A percentile compares a stretch with the other conserved stretches of the same genome.
These are phyloP conservation scores for Brachionus paranguensis DNA, from an alignment of 1,140 invertebrate species.

Conservation along the genomic window DNA sequence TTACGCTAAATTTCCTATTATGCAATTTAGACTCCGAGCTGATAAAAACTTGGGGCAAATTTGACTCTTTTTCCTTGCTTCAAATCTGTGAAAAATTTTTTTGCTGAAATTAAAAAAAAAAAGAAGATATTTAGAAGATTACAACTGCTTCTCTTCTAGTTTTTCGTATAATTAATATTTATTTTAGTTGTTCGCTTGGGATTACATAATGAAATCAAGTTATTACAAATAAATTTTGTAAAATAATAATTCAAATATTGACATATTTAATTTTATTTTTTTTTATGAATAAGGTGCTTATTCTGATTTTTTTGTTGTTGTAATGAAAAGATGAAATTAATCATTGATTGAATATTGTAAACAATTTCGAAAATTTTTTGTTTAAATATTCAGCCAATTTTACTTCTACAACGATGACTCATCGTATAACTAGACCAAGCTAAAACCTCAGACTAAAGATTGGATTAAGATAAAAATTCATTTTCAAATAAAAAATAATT, in stretches of 20 bases:
- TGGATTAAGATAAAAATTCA: not conserved
- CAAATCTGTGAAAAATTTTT: not conserved
- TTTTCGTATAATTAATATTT: not conserved
- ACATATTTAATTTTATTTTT: not conserved
- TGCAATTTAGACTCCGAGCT: not conserved
- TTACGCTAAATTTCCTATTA: not conserved
- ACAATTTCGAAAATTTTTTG: not conserved
- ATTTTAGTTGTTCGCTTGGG: not conserved
- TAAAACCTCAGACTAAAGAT: too few species aligned
- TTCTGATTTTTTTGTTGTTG: not conserved
- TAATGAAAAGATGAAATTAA: not conserved
- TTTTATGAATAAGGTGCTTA: not conserved
- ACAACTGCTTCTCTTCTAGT: not conserved
- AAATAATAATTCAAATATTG: not conserved
- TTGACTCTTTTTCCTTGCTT: not conserved
- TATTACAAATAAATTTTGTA: slow-evolving; percentile 3
- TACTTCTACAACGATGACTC: not conserved
- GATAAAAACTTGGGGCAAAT: not conserved
- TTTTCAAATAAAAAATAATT: not conserved
- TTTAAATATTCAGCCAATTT: not conserved
- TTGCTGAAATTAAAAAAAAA: not conserved
- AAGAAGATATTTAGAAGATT: not conserved
- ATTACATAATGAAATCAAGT: not conserved
- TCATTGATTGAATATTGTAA: not conserved
- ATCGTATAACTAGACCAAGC: not conserved